Evolutionary conservation across 2,797 vertebrate genomes (phyloP), one percentile per base, ranked within the genome.

Genomic region (Aplochiton taeniatus): DNA sequence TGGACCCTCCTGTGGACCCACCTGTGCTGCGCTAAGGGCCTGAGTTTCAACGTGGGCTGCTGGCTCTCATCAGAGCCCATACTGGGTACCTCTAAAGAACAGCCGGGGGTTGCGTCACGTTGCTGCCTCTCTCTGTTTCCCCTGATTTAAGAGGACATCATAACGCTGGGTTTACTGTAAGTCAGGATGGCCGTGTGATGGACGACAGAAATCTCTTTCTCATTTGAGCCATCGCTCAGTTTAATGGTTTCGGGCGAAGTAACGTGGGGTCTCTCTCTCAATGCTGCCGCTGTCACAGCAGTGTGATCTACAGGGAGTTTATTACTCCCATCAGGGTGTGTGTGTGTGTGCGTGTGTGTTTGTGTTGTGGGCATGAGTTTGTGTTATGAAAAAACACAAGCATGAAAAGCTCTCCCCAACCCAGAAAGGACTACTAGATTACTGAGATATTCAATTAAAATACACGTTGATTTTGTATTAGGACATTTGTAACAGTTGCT

Each of bases 311-410:
- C 19, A 41, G 43, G 11, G 19, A 57, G 61, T 77, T 70, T 58
- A 58, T n/a, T 74, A 31, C 31, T 31, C 31, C 6, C 31, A 31
- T 31, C 13, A 13, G 54, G 20, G 11, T 41, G 9, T 56, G 20
- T 56, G 54, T 41, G 18, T 44, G 49, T 61, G 42, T 61, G 16
- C 68, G 20, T 72, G 66, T 74, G 67, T 70, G 17, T 65, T 52
- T 65, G 18, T 48, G 17, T 60, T 47, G 66, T 70, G 63, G 66
- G 50, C 61, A 73, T 83, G 72, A 69, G 85, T 86, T 72, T 69
- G 54, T 63, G 78, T 69, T 77, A 73, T 78, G 82, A 31, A 31
- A 31, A 6, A 31, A 31, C 31, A 31, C 31, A 31, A 31, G 31
- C n/a, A n/a, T n/a, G n/a, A n/a, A n/a, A n/a, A n/a, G n/a, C n/a